Evolutionary conservation across 2,113 vertebrate species (phyloP).

Genomic region (Circaetus gallicus): DNA sequence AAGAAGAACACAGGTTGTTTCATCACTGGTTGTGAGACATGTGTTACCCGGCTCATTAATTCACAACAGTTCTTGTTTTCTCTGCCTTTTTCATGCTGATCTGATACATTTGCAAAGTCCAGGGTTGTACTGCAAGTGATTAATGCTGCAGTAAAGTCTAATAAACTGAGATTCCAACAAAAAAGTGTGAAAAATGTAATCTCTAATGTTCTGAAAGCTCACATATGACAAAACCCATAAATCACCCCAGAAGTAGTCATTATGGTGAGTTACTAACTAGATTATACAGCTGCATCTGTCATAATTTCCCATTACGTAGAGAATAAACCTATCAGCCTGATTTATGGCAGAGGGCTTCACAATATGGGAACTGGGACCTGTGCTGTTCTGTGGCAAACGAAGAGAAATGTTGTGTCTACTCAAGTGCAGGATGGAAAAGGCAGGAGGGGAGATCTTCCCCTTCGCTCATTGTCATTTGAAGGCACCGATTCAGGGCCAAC

Average conservation of each 20-base stretch:
- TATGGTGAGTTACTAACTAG: constrained; percentile 67
- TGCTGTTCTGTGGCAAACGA: neutral
- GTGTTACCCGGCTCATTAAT: constrained; percentile 61
- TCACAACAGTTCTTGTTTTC: constrained; percentile 57
- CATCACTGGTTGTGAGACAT: constrained; percentile 43
- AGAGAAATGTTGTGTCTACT: constrained; percentile 45
- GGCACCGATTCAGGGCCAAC: neutral
- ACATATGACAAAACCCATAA: constrained; percentile 67
- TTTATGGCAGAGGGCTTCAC: constrained; percentile 51
- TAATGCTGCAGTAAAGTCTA: constrained; percentile 48
- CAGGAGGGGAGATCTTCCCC: neutral
- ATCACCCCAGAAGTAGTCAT: constrained; percentile 56
- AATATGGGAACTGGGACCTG: constrained; percentile 48
- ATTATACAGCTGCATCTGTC: constrained; percentile 66
- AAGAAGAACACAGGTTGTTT: constrained; percentile 58
- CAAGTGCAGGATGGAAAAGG: neutral
- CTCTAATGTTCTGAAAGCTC: constrained; percentile 65
- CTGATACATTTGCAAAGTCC: constrained; percentile 34
- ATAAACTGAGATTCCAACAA: constrained; percentile 59
- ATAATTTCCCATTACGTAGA: constrained; percentile 68
- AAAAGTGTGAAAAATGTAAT: constrained; percentile 68
- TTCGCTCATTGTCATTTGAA: neutral
- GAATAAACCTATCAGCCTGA: constrained; percentile 66
- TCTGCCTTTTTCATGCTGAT: constrained; percentile 53
- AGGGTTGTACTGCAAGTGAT: constrained; percentile 55